Conservation (phyloP, 2,888 invertebrate species). For the Melanargia galathea region DNA sequence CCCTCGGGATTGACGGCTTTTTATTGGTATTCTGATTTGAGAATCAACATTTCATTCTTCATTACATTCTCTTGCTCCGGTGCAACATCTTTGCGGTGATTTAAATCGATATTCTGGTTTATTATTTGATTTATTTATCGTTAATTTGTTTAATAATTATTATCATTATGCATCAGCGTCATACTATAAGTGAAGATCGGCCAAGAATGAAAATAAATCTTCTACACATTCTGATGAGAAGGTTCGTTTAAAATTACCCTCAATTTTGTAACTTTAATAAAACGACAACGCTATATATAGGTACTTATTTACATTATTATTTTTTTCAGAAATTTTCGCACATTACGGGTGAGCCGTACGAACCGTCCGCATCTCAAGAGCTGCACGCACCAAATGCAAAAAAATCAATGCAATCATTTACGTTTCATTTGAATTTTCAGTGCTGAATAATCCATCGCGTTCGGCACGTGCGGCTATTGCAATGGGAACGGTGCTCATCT, state of each 20-base stretch:
- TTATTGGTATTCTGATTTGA: constrained; percentile 25
- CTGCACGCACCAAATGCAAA: not conserved
- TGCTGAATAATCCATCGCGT: not conserved
- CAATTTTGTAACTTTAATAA: not conserved
- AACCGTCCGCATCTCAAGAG: not conserved
- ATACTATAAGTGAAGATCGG: not conserved
- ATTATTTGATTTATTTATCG: not conserved
- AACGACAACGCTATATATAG: too few species aligned
- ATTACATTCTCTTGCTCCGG: constrained; percentile 19
- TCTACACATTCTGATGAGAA: not conserved
- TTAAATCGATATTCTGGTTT: not conserved
- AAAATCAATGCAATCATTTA: not conserved
- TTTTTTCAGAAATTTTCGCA: not conserved
- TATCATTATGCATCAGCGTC: constrained; percentile 10
- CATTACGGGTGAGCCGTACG: not conserved
- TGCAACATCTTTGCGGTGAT: constrained; percentile 1
- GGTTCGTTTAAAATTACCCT: not conserved
- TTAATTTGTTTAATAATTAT: too few species aligned
- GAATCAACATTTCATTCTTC: constrained; percentile 19
- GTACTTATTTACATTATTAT: too few species aligned
- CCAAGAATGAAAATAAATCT: constrained; percentile 6
- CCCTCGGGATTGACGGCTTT: constrained; percentile 24
- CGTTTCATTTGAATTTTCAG: not conserved
- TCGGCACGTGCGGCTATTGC: not conserved
- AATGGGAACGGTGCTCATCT: not conserved